These are phyloP conservation scores for Cardiocondyla obscurior DNA, from an alignment of 1,140 invertebrate genomes.

Conservation along the genomic window DNA sequence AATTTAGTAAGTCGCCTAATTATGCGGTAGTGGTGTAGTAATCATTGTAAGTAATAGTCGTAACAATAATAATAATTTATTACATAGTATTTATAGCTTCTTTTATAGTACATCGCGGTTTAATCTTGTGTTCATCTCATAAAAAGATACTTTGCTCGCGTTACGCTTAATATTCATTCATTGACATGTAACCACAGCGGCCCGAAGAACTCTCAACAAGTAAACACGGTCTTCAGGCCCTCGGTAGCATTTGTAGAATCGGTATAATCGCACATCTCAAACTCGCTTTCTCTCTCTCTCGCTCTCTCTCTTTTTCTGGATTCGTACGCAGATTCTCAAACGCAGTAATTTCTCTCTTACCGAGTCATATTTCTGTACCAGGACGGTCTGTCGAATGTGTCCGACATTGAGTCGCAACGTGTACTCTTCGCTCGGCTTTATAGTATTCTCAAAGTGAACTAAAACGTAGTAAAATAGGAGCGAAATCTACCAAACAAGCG, in stretches of 20 bases:
- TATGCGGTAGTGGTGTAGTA: constrained; percentile 77
- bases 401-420: constrained; percentile 42
- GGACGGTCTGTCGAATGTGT: constrained; percentile 64
- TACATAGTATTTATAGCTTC: constrained; percentile 80
- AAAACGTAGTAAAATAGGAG: constrained; percentile 53
- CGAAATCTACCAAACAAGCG: constrained; percentile 34
- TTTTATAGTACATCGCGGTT: constrained; percentile 78
- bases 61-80: constrained; percentile 82
- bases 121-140: constrained; percentile 71
- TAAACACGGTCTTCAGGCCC: constrained; percentile 81
- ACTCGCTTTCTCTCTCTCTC: not conserved
- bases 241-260: constrained; percentile 64
- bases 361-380: constrained; percentile 44
- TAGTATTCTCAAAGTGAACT: constrained; percentile 23
- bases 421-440: constrained; percentile 31
- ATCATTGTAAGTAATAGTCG: constrained; percentile 77
- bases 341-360: not conserved
- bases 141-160: constrained; percentile 79
- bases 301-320: not conserved
- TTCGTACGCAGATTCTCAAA: constrained; percentile 19
- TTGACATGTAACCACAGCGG: constrained; percentile 70
- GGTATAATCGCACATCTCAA: not conserved
- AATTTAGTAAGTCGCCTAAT: constrained; percentile 72
- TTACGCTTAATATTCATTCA: constrained; percentile 62
- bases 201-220: constrained; percentile 83